A percentile compares a stretch with the other conserved stretches of the same genome.
These are phyloP conservation scores for Hyles lineata DNA, from an alignment of 2,888 invertebrate species.

Conservation along the genomic window DNA sequence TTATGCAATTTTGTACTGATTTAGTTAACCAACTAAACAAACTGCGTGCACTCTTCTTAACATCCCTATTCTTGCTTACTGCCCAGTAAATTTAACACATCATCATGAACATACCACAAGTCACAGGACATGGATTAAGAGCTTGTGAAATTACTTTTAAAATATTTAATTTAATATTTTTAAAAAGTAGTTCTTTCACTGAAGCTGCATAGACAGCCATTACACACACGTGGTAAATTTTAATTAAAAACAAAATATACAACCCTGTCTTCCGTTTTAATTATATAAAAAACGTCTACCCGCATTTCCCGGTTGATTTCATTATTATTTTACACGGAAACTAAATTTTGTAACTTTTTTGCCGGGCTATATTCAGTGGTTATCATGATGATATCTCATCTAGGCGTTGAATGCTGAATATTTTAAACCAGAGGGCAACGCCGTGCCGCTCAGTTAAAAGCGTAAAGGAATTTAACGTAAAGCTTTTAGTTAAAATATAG, in stretches of 20 bases:
- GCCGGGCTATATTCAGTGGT: constrained; percentile 9
- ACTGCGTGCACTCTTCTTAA: no score
- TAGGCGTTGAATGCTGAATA: constrained; percentile 14
- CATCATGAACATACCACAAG: no score
- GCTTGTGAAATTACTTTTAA: no score
- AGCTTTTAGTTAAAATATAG: constrained; percentile 24
- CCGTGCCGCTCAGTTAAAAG: constrained; percentile 7
- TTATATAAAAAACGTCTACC: neutral
- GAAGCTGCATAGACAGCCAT: neutral
- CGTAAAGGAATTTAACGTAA: constrained; percentile 19
- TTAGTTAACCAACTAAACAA: no score
- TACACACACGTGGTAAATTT: neutral
- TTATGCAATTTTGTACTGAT: no score
- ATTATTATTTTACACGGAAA: constrained; percentile 5
- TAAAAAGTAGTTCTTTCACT: no score
- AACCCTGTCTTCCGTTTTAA: neutral
- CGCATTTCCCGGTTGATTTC: neutral
- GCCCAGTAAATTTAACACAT: no score
- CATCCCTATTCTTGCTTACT: no score
- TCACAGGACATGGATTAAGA: no score
- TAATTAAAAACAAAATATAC: neutral
- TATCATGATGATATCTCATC: constrained; percentile 23
- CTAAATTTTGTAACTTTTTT: constrained; percentile 13
- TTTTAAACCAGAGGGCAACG: constrained; percentile 11
- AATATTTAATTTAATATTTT: no score